A percentile compares a stretch with the other conserved stretches of the same genome.
phyloP scores from a whole-genome alignment of 2,113 vertebrate genomes.

The Cebus imitator region DNA sequence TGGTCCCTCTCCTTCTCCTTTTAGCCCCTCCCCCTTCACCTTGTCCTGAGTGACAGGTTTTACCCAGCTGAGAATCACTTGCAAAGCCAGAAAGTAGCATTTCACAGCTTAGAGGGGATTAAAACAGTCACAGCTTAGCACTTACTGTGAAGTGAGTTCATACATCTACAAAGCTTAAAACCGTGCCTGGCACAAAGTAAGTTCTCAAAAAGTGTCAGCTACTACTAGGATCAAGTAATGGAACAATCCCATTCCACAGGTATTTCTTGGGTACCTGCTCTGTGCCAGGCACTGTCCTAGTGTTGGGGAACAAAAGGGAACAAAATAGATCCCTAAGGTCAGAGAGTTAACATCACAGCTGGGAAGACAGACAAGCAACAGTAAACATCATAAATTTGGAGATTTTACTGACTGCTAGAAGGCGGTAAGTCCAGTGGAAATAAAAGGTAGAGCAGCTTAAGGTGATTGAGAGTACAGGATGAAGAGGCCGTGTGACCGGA shows the following conservation, averaged over 20 bases:
- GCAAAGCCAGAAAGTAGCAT: background rate
- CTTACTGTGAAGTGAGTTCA: background rate
- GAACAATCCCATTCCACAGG: background rate
- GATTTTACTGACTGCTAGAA: background rate
- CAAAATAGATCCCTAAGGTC: background rate
- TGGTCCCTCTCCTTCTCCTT: background rate
- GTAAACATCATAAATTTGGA: background rate
- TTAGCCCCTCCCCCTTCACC: too few relatives aligned
- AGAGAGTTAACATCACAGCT: background rate
- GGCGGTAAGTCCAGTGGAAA: background rate
- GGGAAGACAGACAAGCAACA: background rate
- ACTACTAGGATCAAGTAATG: background rate
- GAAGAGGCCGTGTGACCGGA: background rate
- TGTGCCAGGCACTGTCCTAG: background rate
- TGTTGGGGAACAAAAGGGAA: background rate
- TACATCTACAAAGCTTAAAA: background rate
- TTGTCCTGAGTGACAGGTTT: background rate
- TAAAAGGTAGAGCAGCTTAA: background rate
- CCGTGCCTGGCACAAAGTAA: background rate
- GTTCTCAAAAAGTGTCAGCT: background rate
- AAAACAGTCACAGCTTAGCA: background rate
- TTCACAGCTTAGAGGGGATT: background rate
- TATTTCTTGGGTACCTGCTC: background rate
- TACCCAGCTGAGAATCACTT: background rate
- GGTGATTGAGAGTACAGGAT: too few relatives aligned